Base-by-base conservation (phyloP, 2,797 vertebrate species). In the Morus bassanus region DNA sequence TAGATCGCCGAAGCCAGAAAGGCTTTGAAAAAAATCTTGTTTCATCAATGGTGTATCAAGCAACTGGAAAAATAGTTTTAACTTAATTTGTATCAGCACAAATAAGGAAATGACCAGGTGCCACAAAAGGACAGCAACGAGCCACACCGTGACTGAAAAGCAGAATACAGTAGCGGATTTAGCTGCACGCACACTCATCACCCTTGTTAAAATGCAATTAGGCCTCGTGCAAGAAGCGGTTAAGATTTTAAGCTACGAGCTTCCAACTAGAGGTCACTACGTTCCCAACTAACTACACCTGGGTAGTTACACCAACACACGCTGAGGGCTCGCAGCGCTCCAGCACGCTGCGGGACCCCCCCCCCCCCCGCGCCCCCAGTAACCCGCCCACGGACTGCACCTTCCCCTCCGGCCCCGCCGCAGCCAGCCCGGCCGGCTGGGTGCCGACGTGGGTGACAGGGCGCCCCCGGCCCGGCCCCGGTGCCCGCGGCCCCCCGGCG, bases 351-450 rank as follows among this genome's bases (percentile, higher is more conserved):
- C 0, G 37, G 60, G 45, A 23, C 30, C 15, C 35, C n/a, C 43
- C 43, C 43, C 30, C 15, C 35, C n/a, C 43, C 43, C 43, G 43
- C 18, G 13, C 9, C 23, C 33, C 37, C 67, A 6, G 5, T 41
- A n/a, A 14, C 25, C 31, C 56, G 13, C 61, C 31, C 72, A 5
- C 41, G 13, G 18, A 0, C 39, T 1, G 6, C 7, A 21, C 15
- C 50, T 24, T 63, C 85, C 63, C 43, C 53, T 12, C 43, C 60
- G 2, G 28, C 72, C 2, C 63, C 7, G 37, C 35, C 65, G 1
- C 9, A 25, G 37, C 43, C 15, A 15, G 18, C 10, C 12, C 0
- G 5, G 13, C 53, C 2, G 19, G 27, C 14, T 17, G 4, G 2
- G 28, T 3, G 24, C 30, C 28, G 6, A 11, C 28, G 8, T 1